Conservation (phyloP, 2,888 invertebrate species). For the Drosophila diplacantha region DNA sequence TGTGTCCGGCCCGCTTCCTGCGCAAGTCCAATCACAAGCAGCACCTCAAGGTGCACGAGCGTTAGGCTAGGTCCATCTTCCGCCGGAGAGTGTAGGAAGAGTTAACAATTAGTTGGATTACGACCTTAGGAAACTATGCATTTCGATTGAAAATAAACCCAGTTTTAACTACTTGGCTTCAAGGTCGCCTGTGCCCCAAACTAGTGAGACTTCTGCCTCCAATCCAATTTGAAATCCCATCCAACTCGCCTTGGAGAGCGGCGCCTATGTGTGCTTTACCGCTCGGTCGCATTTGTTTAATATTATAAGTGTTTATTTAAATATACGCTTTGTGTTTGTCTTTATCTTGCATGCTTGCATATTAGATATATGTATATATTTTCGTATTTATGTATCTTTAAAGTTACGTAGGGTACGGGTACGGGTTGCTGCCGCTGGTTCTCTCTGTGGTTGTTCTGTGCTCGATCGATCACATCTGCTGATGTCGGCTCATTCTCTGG, state of each 20-base stretch:
- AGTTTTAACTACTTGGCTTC: not conserved
- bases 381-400: conserved; percentile 35
- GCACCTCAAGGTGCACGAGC: conserved; percentile 62
- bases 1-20: conserved; percentile 62
- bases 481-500: conserved; percentile 1
- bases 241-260: not conserved
- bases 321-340: conserved; percentile 64
- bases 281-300: not conserved
- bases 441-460: conserved; percentile 25
- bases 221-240: not conserved
- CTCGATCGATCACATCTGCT: conserved; percentile 10
- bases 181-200: not conserved
- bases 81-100: not conserved
- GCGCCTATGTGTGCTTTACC: not conserved
- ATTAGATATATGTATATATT: conserved; percentile 50
- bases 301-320: conserved; percentile 61
- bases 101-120: not conserved
- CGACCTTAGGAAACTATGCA: no score
- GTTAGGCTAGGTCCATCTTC: not conserved
- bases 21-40: conserved; percentile 69
- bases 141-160: no score
- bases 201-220: not conserved
- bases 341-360: conserved; percentile 51
- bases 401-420: conserved; percentile 44
- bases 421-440: conserved; percentile 16